Base-by-base conservation (phyloP, 2,888 invertebrate species). In the Nebria brevicollis region DNA sequence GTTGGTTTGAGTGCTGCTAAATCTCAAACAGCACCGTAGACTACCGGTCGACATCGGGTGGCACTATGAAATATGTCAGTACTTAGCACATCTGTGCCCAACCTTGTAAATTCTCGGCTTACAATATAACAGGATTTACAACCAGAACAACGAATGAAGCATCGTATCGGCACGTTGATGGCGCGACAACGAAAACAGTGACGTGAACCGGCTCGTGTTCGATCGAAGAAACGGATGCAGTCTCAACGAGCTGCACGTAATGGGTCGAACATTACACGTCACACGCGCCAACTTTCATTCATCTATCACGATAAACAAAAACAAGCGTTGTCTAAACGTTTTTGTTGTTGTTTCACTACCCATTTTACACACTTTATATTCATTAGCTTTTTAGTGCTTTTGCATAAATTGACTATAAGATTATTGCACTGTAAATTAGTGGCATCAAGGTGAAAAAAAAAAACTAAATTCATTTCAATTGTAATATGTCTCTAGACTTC, bases 41-140 rank as follows among this genome's bases (percentile, higher is more conserved):
- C 13, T 15, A 15, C 65, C 65, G 68, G 11, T 26, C 11, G 70
- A 15, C 15, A 42, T n/a, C 64, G 10, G 54, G 75, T 64, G 64
- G 25, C 2, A 25, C 75, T 15, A 75, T 75, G 75, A 75, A 54
- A 54, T 75, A 75, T 75, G 75, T 54, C 1, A 43, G 75, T 75
- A 20, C 75, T 75, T 75, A 75, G 26, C 64, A 75, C 75, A 75
- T 75, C 75, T 75, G 75, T 43, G 54, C 64, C 11, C 75, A 64
- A 64, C 75, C 64, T 64, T 70, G 70, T 70, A 70, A 70, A 70
- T 70, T 70, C 75, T 11, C 75, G 64, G 75, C 75, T 64, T 64
- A 75, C 64, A 75, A 64, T 64, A 64, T 64, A 43, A 75, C 75
- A 75, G 75, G 75, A 75, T 75, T 75, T 75, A 75, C 75, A 75